These are phyloP conservation scores for Percopsis omiscomaycus DNA, from an alignment of 2,797 vertebrate genomes.

Conservation along the genomic window DNA sequence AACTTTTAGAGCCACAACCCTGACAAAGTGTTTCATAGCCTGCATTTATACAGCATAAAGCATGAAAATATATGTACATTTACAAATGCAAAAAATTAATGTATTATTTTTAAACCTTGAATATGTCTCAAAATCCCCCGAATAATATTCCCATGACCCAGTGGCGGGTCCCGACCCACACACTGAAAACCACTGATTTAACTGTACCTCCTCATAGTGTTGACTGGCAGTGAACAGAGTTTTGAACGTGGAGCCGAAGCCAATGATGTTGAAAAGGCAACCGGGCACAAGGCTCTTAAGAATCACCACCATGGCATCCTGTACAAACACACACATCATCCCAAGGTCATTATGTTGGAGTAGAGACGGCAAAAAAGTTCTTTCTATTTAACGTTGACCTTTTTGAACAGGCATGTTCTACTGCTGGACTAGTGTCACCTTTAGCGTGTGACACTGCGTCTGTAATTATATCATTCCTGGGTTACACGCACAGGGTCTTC, in stretches of 20 bases:
- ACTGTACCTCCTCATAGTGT: constrained; percentile 86
- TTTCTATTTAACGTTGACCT: constrained; percentile 4
- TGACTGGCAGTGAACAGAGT: constrained; percentile 87
- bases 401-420: constrained; percentile 1
- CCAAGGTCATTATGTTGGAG: not conserved
- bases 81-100: too few species aligned
- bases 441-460: not conserved
- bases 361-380: not conserved
- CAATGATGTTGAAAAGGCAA: constrained; percentile 89
- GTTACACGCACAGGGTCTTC: not conserved
- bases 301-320: constrained; percentile 91
- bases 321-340: not conserved
- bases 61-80: too few species aligned
- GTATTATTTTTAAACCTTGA: too few species aligned
- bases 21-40: too few species aligned
- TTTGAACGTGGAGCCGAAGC: constrained; percentile 92
- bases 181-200: not conserved
- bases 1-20: too few species aligned
- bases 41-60: too few species aligned
- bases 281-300: constrained; percentile 91
- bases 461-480: constrained; percentile 7
- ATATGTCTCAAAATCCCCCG: too few species aligned
- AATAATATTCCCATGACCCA: too few species aligned
- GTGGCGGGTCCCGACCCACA: too few species aligned
- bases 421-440: not conserved